Evolutionary conservation across 1,140 invertebrate species (phyloP), one percentile per base, ranked within the genome.

Genomic region (Magallana ariakensis): DNA sequence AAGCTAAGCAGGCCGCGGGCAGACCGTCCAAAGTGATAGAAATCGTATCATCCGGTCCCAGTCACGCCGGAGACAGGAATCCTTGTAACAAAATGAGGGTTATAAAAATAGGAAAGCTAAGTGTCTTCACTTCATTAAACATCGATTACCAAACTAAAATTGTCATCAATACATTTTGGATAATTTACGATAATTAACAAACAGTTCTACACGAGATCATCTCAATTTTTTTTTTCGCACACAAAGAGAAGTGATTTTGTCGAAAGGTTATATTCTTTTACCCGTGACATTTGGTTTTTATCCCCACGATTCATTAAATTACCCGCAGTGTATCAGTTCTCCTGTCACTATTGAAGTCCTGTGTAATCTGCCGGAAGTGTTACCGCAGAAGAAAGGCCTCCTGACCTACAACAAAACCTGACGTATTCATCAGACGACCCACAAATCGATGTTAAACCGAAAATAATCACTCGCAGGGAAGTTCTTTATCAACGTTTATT

Each of bases 291-390:
- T 75, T 75, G 22, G 22, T 75, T 75, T 22, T 26, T 26, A 26
- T 26, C 66, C 22, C 22, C 33, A 75, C 66, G 13, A 22, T 19
- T 22, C 22, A 26, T 33, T 75, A 75, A 75, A 26, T 75, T 75
- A 75, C 66, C 10, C 19, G 33, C 66, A 1, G 22, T 75, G 19
- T 75, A 26, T 75, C 22, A 46, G 22, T 33, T 75, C 19, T 75
- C 66, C 19, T 75, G 66, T 75, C 22, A 75, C 66, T 19, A 75
- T 33, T 75, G 66, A 75, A 75, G 66, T 75, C 62, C 62, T 75
- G 8, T 26, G 22, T 75, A 26, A 19, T 75, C 22, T 75, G 66
- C 66, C 66, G 66, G 66, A 75, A 75, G 66, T 75, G 15, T 9
- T 75, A 19, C 19, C 66, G 66, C 66, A 13, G 33, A 26, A 75